These are phyloP conservation scores for Mareca strepera DNA, from an alignment of 2,797 vertebrate genomes.

Conservation along the genomic window DNA sequence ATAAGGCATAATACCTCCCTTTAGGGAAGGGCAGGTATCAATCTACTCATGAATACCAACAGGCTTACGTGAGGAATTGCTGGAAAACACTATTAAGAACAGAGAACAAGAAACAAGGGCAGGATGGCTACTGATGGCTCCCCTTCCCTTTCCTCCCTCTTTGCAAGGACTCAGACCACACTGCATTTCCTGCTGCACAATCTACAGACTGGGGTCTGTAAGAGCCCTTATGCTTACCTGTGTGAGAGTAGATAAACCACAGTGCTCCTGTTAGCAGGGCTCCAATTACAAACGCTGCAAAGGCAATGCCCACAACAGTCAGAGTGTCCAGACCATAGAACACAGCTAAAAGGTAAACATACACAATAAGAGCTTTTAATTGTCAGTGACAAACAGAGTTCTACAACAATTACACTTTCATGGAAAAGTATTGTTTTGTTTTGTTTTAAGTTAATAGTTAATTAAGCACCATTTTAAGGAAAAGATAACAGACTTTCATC, in stretches of 20 bases:
- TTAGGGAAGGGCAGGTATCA: not conserved
- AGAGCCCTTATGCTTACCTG: conserved; percentile 81
- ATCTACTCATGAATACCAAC: rapidly evolving
- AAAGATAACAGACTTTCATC: not conserved
- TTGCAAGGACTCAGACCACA: not conserved
- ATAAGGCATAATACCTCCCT: not conserved
- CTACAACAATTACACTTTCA: not conserved
- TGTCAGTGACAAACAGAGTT: rapidly evolving
- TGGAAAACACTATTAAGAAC: not conserved
- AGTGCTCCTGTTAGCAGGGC: conserved; percentile 93
- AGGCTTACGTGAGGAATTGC: not conserved
- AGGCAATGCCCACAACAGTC: conserved; percentile 94
- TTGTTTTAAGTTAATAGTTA: not conserved
- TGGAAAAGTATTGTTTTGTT: not conserved
- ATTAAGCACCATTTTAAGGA: not conserved
- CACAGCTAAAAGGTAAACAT: conserved; percentile 70
- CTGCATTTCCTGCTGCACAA: rapidly evolving
- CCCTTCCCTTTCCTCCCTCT: not conserved
- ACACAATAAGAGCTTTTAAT: not conserved
- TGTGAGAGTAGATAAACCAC: conserved; percentile 98
- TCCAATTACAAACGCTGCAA: conserved; percentile 94
- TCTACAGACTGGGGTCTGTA: not conserved
- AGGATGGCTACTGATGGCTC: not conserved
- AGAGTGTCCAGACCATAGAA: conserved; percentile 89
- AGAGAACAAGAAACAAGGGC: not conserved